Percentiles rank a stretch among this genome's conserved stretches.
phyloP scores from a whole-genome alignment of 2,113 vertebrate genomes.

The Camelus bactrianus region DNA sequence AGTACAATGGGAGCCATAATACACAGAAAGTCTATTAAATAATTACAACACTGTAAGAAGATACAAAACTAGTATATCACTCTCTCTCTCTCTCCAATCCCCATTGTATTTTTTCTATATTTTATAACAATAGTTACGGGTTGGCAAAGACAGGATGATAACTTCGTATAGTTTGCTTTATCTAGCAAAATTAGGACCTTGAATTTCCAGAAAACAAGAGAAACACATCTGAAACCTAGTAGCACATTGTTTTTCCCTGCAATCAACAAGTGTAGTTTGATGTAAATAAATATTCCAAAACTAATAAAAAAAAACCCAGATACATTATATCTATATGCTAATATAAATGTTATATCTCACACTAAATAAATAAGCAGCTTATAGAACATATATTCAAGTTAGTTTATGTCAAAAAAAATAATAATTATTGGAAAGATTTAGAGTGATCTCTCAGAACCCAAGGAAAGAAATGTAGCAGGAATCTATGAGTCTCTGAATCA shows the following conservation, averaged over 20 bases:
- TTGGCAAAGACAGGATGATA: background rate
- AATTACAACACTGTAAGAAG: background rate
- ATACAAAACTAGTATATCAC: background rate
- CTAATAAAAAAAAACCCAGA: background rate
- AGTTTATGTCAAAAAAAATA: background rate
- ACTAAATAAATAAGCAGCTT: background rate
- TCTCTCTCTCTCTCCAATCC: background rate
- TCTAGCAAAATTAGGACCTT: background rate
- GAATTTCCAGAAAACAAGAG: background rate
- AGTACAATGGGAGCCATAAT: background rate
- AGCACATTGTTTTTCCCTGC: background rate
- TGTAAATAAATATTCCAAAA: background rate
- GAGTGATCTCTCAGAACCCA: background rate
- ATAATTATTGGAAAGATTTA: background rate
- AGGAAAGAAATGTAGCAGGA: background rate
- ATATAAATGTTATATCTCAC: background rate
- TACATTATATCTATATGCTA: background rate
- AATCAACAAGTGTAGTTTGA: background rate
- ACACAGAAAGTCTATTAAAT: background rate
- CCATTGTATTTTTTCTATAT: background rate
- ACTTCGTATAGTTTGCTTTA: background rate
- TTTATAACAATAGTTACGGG: background rate
- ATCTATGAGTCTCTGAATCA: background rate
- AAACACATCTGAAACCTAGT: background rate
- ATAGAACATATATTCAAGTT: background rate